Percentiles rank a stretch among this genome's conserved stretches.
These are phyloP conservation scores for Ctenoplectra terminalis DNA, from an alignment of 1,140 invertebrate genomes.

Conservation along the genomic window DNA sequence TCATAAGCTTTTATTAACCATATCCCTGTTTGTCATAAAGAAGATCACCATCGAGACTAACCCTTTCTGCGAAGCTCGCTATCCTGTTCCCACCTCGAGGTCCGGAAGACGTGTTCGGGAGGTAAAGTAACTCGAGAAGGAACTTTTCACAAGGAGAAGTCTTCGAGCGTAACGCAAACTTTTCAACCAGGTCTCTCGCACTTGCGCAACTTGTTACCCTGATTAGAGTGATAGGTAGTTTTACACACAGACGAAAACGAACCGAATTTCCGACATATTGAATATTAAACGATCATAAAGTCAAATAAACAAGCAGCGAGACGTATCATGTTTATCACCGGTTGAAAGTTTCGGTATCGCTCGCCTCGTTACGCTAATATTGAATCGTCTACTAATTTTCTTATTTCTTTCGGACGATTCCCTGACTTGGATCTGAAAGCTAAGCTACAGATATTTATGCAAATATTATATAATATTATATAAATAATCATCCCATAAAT, in stretches of 20 bases:
- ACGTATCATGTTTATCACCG: too few relatives aligned
- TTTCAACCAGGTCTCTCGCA: conserved; percentile 12
- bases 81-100: conserved; percentile 49
- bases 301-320: neutral
- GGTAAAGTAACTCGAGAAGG: conserved; percentile 51
- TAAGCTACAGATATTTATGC: too few relatives aligned
- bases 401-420: too few relatives aligned
- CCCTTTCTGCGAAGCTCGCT: conserved; percentile 10
- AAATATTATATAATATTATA: too few relatives aligned
- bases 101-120: conserved; percentile 64
- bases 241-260: neutral
- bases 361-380: too few relatives aligned
- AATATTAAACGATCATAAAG: neutral
- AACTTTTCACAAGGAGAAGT: conserved; percentile 52
- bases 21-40: conserved; percentile 44
- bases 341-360: too few relatives aligned
- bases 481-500: too few relatives aligned
- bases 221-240: conserved; percentile 21
- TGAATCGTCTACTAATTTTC: too few relatives aligned
- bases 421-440: too few relatives aligned
- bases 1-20: conserved; percentile 32
- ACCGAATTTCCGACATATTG: too few relatives aligned
- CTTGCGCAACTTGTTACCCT: conserved; percentile 24
- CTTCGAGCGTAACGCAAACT: conserved; percentile 21
- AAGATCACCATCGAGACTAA: conserved; percentile 30